Base-by-base conservation (phyloP, 2,888 invertebrate genomes). In the Clepsis dumicolana region DNA sequence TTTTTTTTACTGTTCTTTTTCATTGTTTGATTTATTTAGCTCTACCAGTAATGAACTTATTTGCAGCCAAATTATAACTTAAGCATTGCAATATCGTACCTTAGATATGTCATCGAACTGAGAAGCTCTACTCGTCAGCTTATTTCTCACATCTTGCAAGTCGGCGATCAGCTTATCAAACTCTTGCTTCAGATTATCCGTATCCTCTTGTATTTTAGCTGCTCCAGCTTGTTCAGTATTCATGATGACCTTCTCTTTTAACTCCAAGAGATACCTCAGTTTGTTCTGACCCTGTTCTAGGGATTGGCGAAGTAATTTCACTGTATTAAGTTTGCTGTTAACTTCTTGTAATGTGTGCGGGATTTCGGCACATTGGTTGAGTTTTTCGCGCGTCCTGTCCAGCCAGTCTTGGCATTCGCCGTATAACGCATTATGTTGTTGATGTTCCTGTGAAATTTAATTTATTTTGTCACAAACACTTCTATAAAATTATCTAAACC, bases 391-490 rank as follows among this genome's bases (percentile, higher is more conserved):
- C 0, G 98, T 98, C 70, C 97, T 95, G 76, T 98, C 97, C 27
- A 99, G 96, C 98, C 98, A 98, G 79, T 98, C 97, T 81, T 97
- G 97, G 79, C 98, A 98, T 88, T 98, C 98, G 84, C 98, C 97
- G 78, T 97, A 97, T n/a, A 98, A 93, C 7, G 97, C 96, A 75
- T 97, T 97, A 84, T 98, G 98, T 86, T 98, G 98, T 86, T 98
- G 98, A 85, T 99, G 99, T 91, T 99, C 98, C 94, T 96, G 32
- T 54, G 59, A 54, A 61, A 41, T 29, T 48, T 0, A 21, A 4
- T 56, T 50, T 16, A 10, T 7, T 24, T 50, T n/a, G 18, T 27
- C 5, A 52, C 25, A n/a, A 52, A 52, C 3, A 7, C 2, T 16
- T 16, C 18, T n/a, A n/a, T n/a, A n/a, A n/a, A n/a, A n/a, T n/a